Percentiles rank a stretch among this genome's conserved stretches.
phyloP scores from a whole-genome alignment of 2,888 invertebrate genomes.

The Pristionchus fissidentatus region DNA sequence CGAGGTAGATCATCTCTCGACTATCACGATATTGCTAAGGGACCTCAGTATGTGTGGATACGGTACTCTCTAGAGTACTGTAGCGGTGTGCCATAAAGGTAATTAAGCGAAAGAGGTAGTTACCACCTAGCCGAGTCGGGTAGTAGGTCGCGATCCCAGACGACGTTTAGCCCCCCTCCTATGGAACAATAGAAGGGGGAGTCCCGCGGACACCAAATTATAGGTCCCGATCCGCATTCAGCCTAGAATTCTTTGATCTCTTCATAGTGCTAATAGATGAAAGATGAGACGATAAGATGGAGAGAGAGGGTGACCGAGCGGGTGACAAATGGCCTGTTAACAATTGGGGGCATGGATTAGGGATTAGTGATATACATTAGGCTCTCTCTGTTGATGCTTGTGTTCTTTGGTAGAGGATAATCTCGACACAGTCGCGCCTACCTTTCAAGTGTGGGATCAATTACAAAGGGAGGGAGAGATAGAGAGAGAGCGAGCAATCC shows the following conservation, averaged over 20 bases:
- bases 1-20: neutral
- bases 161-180: neutral
- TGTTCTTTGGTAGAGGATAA: constrained; percentile 10
- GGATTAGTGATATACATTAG: constrained; percentile 31
- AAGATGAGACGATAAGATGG: constrained; percentile 37
- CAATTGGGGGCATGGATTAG: neutral
- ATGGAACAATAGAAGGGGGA: constrained; percentile 24
- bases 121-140: constrained; percentile 37
- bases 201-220: neutral
- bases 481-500: neutral
- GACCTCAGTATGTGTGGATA: neutral
- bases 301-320: neutral
- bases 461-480: neutral
- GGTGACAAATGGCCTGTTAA: constrained; percentile 31
- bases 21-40: too few species aligned
- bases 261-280: constrained; percentile 1
- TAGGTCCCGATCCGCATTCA: constrained; percentile 4
- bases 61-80: neutral
- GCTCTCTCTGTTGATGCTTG: neutral
- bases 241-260: neutral
- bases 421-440: neutral
- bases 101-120: neutral
- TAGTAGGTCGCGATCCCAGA: constrained; percentile 17
- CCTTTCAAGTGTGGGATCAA: neutral
- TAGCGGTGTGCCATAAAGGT: constrained; percentile 3